These are phyloP conservation scores for Drosophila murphyi DNA, from an alignment of 1,140 invertebrate species.

Conservation along the genomic window DNA sequence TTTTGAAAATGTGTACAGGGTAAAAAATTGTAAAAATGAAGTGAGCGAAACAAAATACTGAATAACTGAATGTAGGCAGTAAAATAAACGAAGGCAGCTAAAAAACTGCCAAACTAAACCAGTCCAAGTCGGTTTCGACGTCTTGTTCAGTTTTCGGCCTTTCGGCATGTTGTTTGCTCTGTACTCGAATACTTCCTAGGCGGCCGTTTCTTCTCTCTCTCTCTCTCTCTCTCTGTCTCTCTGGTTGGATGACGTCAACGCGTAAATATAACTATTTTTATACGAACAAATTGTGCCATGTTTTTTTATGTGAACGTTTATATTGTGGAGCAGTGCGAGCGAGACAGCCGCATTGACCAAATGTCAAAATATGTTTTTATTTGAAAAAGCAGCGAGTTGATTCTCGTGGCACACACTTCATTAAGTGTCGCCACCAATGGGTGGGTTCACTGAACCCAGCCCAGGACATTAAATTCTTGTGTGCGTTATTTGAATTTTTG, in stretches of 20 bases:
- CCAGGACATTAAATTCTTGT: conserved; percentile 24
- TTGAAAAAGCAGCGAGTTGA: conserved; percentile 10
- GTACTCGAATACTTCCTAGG: conserved; percentile 54
- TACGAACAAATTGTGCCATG: conserved; percentile 62
- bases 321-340: conserved; percentile 7
- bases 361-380: conserved; percentile 36
- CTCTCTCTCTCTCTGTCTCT: not conserved
- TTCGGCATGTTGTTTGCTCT: not conserved
- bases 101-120: conserved; percentile 40
- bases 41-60: conserved; percentile 1
- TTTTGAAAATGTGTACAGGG: too few relatives aligned
- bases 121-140: conserved; percentile 50
- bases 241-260: conserved; percentile 62
- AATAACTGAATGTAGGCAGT: conserved; percentile 11
- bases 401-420: conserved; percentile 23
- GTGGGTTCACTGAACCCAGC: conserved; percentile 15
- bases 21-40: conserved; percentile 14
- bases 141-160: conserved; percentile 27
- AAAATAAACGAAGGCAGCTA: not conserved
- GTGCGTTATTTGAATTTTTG: too few relatives aligned
- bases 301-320: conserved; percentile 49
- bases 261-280: conserved; percentile 75
- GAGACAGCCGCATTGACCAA: conserved; percentile 7
- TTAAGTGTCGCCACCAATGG: not conserved
- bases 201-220: not conserved